Conservation (phyloP, 2,113 vertebrate species). For the Pluvialis apricaria region DNA sequence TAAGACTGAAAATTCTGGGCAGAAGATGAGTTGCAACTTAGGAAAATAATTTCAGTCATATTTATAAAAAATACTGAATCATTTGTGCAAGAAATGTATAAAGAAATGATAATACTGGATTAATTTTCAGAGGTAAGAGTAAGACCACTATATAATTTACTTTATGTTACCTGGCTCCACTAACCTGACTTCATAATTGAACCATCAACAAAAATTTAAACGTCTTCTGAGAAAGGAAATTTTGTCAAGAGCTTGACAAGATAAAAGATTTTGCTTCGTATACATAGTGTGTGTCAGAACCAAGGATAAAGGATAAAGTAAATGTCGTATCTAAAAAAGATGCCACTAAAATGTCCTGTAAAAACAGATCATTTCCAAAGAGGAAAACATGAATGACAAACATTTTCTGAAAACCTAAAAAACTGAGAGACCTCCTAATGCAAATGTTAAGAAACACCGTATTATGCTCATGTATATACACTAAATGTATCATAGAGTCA, state of each 20-base stretch:
- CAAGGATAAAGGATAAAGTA: background rate
- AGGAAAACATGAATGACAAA: background rate
- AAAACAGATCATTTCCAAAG: background rate
- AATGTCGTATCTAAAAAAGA: background rate
- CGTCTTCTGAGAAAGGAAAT: background rate
- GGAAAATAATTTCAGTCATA: background rate
- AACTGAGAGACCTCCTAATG: background rate
- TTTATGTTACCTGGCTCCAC: background rate
- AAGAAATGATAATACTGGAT: background rate
- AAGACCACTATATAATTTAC: background rate
- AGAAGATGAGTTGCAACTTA: constrained; percentile 22
- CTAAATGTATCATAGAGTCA: background rate
- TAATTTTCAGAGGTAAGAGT: background rate
- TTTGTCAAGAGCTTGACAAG: background rate
- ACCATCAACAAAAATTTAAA: background rate
- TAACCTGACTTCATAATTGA: background rate
- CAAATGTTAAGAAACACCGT: background rate
- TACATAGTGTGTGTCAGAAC: background rate
- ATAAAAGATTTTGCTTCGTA: background rate
- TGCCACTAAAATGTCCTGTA: background rate
- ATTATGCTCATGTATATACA: background rate
- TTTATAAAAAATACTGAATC: background rate
- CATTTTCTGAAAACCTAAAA: background rate
- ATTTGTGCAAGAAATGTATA: background rate
- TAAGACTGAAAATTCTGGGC: background rate